phyloP scores from a whole-genome alignment of 1,140 invertebrate genomes.

The Magallana ariakensis region DNA sequence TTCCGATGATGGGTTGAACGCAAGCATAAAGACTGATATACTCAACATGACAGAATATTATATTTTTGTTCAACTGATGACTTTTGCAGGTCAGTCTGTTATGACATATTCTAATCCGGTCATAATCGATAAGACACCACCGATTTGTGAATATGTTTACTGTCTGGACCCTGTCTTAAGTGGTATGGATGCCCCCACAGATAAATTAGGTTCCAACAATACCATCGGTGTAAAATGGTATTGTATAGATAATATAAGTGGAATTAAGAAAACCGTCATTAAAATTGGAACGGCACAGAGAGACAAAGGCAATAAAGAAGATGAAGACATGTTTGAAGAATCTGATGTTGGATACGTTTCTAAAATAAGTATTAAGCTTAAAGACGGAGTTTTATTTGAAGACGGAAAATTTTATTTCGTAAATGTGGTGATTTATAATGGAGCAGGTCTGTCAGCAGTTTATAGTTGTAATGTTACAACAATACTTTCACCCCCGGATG shows the following conservation, averaged over 20 bases:
- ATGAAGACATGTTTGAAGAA: background rate
- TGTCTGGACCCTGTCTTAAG: constrained; percentile 57
- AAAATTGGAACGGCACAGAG: background rate
- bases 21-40: constrained; percentile 12
- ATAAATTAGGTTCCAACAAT: constrained; percentile 55
- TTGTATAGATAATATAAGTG: constrained; percentile 52
- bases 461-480: constrained; percentile 21
- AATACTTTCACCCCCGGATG: constrained; percentile 53
- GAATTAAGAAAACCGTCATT: background rate
- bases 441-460: constrained; percentile 34
- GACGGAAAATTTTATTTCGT: constrained; percentile 39
- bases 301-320: constrained; percentile 2
- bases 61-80: constrained; percentile 45
- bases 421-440: constrained; percentile 39
- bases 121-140: constrained; percentile 55
- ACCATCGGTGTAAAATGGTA: constrained; percentile 60
- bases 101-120: constrained; percentile 46
- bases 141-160: constrained; percentile 46
- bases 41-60: constrained; percentile 48
- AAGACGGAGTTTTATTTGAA: constrained; percentile 14
- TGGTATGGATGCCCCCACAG: constrained; percentile 47
- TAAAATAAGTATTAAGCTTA: constrained; percentile 17
- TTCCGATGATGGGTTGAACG: constrained; percentile 53
- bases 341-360: constrained; percentile 3
- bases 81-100: constrained; percentile 53